A percentile compares a stretch with the other conserved stretches of the same genome.
Evolutionary conservation across 1,140 invertebrate genomes (phyloP).

Genomic region (Colletes latitarsis): DNA sequence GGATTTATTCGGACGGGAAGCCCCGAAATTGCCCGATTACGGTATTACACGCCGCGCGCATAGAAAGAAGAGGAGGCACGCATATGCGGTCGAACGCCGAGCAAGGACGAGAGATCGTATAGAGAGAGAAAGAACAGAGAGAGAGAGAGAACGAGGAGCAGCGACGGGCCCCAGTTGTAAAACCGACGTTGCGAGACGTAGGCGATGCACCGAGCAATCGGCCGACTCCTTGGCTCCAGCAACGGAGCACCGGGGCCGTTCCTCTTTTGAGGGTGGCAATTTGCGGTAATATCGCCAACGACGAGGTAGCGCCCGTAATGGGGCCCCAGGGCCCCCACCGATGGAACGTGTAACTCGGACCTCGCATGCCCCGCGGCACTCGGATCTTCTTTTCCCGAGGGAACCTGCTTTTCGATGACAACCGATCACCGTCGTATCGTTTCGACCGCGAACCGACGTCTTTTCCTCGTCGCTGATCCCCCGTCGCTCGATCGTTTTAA

Average conservation of each 20-base stretch:
- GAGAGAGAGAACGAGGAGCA: slow-evolving; percentile 1
- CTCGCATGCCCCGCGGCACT: slow-evolving; percentile 47
- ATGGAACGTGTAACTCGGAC: slow-evolving; percentile 63
- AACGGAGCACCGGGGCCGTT: slow-evolving; percentile 71
- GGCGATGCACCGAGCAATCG: slow-evolving; percentile 67
- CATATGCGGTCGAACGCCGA: neutral
- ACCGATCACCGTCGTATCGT: slow-evolving; percentile 43
- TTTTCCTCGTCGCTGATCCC: no score
- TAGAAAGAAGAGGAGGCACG: slow-evolving; percentile 47
- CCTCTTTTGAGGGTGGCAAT: slow-evolving; percentile 81
- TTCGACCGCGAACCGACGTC: no score
- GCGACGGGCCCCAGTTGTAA: slow-evolving; percentile 72
- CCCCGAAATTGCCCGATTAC: slow-evolving; percentile 79
- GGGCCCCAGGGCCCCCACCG: slow-evolving; percentile 64
- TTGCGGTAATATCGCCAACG: slow-evolving; percentile 80
- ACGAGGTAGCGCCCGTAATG: slow-evolving; percentile 78
- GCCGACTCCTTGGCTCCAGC: slow-evolving; percentile 58
- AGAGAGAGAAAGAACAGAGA: neutral
- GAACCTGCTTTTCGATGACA: slow-evolving; percentile 63
- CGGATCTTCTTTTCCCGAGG: slow-evolving; percentile 42
- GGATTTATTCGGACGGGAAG: slow-evolving; percentile 78
- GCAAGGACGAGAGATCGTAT: neutral
- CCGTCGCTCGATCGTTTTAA: no score
- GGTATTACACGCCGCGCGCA: slow-evolving; percentile 72
- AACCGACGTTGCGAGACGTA: slow-evolving; percentile 70